Conservation (phyloP, 37 sponge, comb jelly and placozoan species). For the Trichoplax adhaerens region DNA sequence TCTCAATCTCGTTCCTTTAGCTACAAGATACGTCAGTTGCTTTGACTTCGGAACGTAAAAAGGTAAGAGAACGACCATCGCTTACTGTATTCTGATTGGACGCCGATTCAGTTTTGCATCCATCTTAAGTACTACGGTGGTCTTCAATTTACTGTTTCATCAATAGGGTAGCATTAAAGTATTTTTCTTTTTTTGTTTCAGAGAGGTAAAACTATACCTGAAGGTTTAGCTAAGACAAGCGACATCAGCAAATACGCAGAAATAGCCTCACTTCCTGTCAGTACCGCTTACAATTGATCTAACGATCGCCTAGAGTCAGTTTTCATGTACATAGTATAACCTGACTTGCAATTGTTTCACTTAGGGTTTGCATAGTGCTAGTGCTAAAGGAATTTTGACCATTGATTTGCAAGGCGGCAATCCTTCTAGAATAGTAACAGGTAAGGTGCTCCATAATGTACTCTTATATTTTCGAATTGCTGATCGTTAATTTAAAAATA, state of each 20-base stretch:
- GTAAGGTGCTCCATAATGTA: neutral
- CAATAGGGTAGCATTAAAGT: too few species aligned
- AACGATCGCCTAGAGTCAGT: too few species aligned
- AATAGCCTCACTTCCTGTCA: slow-evolving; percentile 74
- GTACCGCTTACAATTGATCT: neutral
- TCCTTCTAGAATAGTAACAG: slow-evolving; percentile 58
- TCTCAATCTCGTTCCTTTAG: slow-evolving; percentile 12
- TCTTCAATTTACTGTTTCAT: too few species aligned
- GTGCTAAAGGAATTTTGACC: slow-evolving; percentile 84
- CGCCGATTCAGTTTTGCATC: too few species aligned
- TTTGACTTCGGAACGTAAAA: slow-evolving; percentile 91
- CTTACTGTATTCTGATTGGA: too few species aligned
- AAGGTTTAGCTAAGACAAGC: slow-evolving; percentile 58
- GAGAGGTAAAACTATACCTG: slow-evolving; percentile 91
- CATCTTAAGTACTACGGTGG: too few species aligned
- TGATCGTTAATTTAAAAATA: too few species aligned
- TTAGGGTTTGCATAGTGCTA: slow-evolving; percentile 73
- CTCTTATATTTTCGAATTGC: neutral
- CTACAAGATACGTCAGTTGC: slow-evolving; percentile 77
- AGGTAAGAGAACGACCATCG: slow-evolving; percentile 20
- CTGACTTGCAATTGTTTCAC: too few species aligned
- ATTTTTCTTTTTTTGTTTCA: neutral
- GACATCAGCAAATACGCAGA: slow-evolving; percentile 55
- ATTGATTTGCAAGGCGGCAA: slow-evolving; percentile 66
- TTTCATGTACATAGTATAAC: too few species aligned